Evolutionary conservation across 2,888 invertebrate species (phyloP).

Genomic region (Ariolimax columbianus): DNA sequence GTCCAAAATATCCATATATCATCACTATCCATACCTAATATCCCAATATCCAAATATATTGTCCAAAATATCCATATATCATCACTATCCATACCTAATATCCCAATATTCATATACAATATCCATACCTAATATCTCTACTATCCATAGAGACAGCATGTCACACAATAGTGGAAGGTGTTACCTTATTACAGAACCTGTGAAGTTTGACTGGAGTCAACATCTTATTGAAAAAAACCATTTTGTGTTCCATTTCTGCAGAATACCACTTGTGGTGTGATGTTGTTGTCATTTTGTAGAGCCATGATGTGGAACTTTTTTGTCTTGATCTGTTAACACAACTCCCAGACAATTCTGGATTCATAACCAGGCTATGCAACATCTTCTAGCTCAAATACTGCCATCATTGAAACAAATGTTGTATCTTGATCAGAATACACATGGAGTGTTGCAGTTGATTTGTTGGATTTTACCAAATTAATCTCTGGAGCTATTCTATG

Average conservation of each 20-base stretch:
- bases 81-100: no score
- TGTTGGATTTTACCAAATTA: conserved; percentile 53
- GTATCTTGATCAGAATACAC: conserved; percentile 95
- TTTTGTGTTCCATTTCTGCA: conserved; percentile 81
- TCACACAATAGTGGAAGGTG: no score
- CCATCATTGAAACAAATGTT: conserved; percentile 89
- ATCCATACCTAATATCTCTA: no score
- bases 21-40: no score
- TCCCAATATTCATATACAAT: no score
- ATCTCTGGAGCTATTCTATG: conserved; percentile 84
- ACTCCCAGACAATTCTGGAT: conserved; percentile 91
- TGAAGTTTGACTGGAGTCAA: conserved; percentile 81
- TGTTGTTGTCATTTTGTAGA: conserved; percentile 90
- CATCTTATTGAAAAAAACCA: conserved; percentile 88
- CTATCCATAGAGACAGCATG: no score
- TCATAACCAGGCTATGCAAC: conserved; percentile 88
- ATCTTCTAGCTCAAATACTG: conserved; percentile 86
- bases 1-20: no score
- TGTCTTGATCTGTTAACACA: conserved; percentile 81
- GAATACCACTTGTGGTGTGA: conserved; percentile 89
- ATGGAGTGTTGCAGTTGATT: conserved; percentile 80
- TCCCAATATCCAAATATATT: no score
- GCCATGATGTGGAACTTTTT: conserved; percentile 85
- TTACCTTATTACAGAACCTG: no score
- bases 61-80: no score